Percentiles rank a stretch among this genome's conserved stretches.
These are phyloP conservation scores for Drosophila cognata DNA, from an alignment of 2,888 invertebrate genomes.

Conservation along the genomic window DNA sequence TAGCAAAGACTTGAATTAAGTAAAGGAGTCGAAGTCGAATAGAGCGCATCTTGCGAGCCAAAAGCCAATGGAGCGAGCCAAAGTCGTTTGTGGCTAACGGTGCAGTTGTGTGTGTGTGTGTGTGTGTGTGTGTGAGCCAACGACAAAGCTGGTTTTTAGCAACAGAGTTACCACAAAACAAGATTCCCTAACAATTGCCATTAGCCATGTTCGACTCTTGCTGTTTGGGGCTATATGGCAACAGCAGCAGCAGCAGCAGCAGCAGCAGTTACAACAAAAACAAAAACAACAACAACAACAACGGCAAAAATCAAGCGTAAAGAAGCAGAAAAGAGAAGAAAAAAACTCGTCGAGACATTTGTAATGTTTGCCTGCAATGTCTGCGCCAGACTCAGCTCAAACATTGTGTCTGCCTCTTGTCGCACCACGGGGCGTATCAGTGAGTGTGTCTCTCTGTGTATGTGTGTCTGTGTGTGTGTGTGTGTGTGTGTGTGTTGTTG, in stretches of 20 bases:
- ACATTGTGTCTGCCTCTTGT: conserved; percentile 50
- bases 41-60: conserved; percentile 19
- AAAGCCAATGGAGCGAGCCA: conserved; percentile 49
- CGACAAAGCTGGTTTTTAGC: conserved; percentile 35
- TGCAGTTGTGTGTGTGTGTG: conserved; percentile 14
- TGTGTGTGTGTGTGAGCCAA: conserved; percentile 19
- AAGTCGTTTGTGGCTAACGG: conserved; percentile 61
- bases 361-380: conserved; percentile 50
- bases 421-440: conserved; percentile 68
- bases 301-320: conserved; percentile 36
- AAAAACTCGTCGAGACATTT: conserved; percentile 56
- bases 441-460: background rate
- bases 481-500: background rate
- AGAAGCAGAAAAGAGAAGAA: conserved; percentile 24
- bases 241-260: conserved; percentile 42
- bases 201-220: conserved; percentile 59
- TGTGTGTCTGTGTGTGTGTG: background rate
- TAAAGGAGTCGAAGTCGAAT: conserved; percentile 9
- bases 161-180: conserved; percentile 52
- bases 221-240: conserved; percentile 52
- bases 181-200: conserved; percentile 71
- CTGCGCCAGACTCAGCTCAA: conserved; percentile 43
- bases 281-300: conserved; percentile 15
- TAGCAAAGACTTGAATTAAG: conserved; percentile 1
- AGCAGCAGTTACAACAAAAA: conserved; percentile 30